Base-by-base conservation (phyloP, 2,888 invertebrate species). In the Rhopalosiphum nymphaeae region DNA sequence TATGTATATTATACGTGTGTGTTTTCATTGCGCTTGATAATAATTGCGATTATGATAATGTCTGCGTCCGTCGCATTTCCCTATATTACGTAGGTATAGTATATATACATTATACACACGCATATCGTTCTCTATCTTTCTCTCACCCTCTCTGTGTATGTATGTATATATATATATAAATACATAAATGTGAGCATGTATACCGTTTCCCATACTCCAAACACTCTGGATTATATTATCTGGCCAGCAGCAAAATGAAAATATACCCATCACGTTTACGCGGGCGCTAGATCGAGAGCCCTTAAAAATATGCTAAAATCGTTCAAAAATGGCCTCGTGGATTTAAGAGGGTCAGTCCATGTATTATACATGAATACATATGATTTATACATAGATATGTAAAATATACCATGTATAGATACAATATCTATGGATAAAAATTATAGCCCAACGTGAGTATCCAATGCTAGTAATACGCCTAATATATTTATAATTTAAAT, bases 261-360 rank as follows among this genome's bases (percentile, higher is more conserved):
- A 91, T 49, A 67, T 78, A 78, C 78, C 49, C 91, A 78, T 91
- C 78, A 78, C 91, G 78, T 53, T 88, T 49, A 89, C 89, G 57
- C 89, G 36, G 36, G 1, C 53, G 42, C 61, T 25, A 25, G 53
- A 91, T 56, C 21, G 91, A 84, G 36, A 84, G 78, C 84, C 29
- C 84, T 91, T 84, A 91, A 91, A 86, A 86, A 91, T 84, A 91
- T 57, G n/a, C 56, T 86, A n/a, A 91, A 91, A 91, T 86, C 85
- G 86, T 57, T 57, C 44, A 53, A 57, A 91, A 91, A 91, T 78
- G 84, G 91, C 42, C 84, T 91, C 56, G 44, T 56, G 84, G 84
- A 85, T 85, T 91, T 91, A 84, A 91, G 84, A 91, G 91, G 84
- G 84, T 36, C 91, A 49, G 3, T n/a, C 7, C 13, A 42, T 25